A percentile compares a stretch with the other conserved stretches of the same genome.
phyloP scores from a whole-genome alignment of 2,888 invertebrate genomes.

The Monopis laevigella region DNA sequence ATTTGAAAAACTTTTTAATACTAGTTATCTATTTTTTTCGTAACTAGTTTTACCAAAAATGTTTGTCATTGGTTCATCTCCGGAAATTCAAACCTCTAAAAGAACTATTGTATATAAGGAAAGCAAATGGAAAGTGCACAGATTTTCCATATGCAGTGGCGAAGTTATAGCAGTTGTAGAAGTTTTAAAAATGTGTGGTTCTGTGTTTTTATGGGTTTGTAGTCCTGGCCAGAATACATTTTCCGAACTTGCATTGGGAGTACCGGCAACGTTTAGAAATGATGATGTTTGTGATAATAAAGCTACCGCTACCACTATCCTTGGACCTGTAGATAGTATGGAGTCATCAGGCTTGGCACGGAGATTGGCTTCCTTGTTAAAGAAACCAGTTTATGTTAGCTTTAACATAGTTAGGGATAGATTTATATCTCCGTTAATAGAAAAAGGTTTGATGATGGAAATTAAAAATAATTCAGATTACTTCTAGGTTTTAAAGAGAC shows the following conservation, averaged over 20 bases:
- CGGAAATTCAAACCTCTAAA: conserved; percentile 2
- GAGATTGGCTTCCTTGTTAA: conserved; percentile 28
- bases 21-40: too few species aligned
- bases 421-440: conserved; percentile 33
- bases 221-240: conserved; percentile 22
- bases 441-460: conserved; percentile 31
- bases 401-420: conserved; percentile 30
- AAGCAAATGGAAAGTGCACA: conserved; percentile 38
- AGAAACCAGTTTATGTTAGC: conserved; percentile 33
- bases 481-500: conserved; percentile 4
- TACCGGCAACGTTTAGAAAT: conserved; percentile 22
- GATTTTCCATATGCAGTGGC: conserved; percentile 41
- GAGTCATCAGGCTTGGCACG: conserved; percentile 2
- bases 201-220: conserved; percentile 43
- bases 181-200: conserved; percentile 33
- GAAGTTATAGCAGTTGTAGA: conserved; percentile 32
- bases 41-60: too few species aligned
- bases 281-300: conserved; percentile 13
- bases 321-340: conserved; percentile 12
- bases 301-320: conserved; percentile 20
- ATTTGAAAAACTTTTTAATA: too few species aligned
- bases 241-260: conserved; percentile 30
- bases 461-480: conserved; percentile 24
- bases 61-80: not conserved
- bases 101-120: conserved; percentile 10